Evolutionary conservation across 2,797 vertebrate species (phyloP).

Genomic region (Leuciscus waleckii): DNA sequence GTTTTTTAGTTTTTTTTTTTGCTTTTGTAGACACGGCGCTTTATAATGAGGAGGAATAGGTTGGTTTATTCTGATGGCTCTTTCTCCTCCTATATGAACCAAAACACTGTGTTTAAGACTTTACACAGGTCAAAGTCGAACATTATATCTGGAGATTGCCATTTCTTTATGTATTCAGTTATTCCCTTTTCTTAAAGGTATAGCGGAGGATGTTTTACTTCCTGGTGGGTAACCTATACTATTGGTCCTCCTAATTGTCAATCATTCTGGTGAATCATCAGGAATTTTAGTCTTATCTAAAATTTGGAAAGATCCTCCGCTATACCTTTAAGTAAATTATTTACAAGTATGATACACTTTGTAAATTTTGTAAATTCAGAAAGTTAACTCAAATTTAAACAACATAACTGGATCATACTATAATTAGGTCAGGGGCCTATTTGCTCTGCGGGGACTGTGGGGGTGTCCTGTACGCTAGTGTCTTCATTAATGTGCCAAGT

Average conservation of each 20-base stretch:
- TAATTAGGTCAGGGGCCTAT: background rate
- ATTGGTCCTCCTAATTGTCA: too few relatives aligned
- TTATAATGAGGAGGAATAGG: constrained; percentile 53
- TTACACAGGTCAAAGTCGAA: background rate
- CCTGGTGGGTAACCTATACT: too few relatives aligned
- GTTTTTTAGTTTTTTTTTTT: constrained; percentile 15
- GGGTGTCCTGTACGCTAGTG: background rate
- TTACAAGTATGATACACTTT: too few relatives aligned
- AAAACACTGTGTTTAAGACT: background rate
- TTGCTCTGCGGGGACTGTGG: background rate
- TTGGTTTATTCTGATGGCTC: background rate
- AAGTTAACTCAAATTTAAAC: background rate
- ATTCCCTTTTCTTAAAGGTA: too few relatives aligned
- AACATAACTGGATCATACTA: background rate
- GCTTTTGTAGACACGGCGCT: constrained; percentile 31
- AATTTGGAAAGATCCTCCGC: too few relatives aligned
- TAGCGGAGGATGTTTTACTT: too few relatives aligned
- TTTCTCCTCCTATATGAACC: background rate
- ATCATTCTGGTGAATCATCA: too few relatives aligned
- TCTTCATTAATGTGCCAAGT: background rate
- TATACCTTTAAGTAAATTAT: too few relatives aligned
- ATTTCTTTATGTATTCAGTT: constrained; percentile 12
- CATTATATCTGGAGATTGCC: background rate
- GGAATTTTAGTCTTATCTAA: too few relatives aligned
- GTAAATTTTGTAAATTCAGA: background rate